Evolutionary conservation across 2,888 invertebrate genomes (phyloP), one percentile per base, ranked within the genome.

Genomic region (Hirtodrosophila trivittata): DNA sequence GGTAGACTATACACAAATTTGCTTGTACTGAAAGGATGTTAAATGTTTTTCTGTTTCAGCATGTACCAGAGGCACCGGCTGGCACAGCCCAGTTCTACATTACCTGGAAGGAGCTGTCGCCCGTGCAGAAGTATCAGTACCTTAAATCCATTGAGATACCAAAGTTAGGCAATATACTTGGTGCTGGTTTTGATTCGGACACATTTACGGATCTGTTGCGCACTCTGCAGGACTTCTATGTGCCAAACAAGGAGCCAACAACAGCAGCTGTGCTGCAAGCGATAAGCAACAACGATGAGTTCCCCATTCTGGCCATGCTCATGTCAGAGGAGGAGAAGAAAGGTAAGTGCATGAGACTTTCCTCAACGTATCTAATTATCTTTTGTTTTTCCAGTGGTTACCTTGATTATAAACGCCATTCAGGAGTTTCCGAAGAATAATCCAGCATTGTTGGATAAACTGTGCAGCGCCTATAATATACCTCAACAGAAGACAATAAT

Each of bases 121-220:
- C 80, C 1, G 38, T 58, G n/a, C 87, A 90, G 45, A 90, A 89
- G 54, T 91, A 89, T 66, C 57, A 77, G 6, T 90, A 90, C 54
- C 68, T 91, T 3, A 91, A 89, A 84, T 89, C 87, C 6, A 90
- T 90, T 63, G 72, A 88, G 50, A 39, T 86, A 4, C 4, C 59
- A 0, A 77, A 86, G 7, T 60, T 91, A n/a, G 78, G 88, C 46
- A 89, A 87, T 78, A 67, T 91, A 9, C 80, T 91, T 38, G 91
- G 91, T 1, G 89, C 90, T 47, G 88, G 90, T 1, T 89, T 91
- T 13, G 89, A 89, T 66, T 89, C 88, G 1, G 88, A 89, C 1
- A 89, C 88, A 0, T 75, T 90, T 4, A 72, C 83, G 0, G 89
- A 88, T 32, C 60, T 91, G 5, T 63, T 91, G 25, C 58, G 38